These are phyloP conservation scores for Sinodicranocentrus sp. DNA, from an alignment of 2,888 invertebrate genomes.

Conservation along the genomic window DNA sequence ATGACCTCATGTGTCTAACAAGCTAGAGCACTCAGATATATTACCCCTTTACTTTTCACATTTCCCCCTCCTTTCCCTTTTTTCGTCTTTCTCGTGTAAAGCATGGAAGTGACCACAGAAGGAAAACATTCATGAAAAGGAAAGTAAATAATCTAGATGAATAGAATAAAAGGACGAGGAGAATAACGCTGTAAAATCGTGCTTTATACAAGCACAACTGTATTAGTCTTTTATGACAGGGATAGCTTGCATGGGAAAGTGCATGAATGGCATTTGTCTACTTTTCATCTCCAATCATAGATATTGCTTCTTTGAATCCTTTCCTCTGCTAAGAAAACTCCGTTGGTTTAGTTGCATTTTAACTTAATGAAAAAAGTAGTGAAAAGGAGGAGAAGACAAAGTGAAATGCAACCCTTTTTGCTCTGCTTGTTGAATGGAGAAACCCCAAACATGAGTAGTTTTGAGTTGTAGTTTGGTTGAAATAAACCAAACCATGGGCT, in stretches of 20 bases:
- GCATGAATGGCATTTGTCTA: background rate
- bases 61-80: background rate
- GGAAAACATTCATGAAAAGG: background rate
- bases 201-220: too few relatives aligned
- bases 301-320: background rate
- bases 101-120: slow-evolving; percentile 12
- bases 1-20: slow-evolving; percentile 8
- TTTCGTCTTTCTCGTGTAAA: background rate
- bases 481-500: background rate
- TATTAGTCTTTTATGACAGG: background rate
- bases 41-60: slow-evolving; percentile 8
- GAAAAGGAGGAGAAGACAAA: too few relatives aligned
- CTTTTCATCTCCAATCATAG: background rate
- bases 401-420: too few relatives aligned
- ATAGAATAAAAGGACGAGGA: slow-evolving; percentile 2
- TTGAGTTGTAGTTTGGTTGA: background rate
- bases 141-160: slow-evolving; percentile 15
- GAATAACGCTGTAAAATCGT: too few relatives aligned
- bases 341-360: too few relatives aligned
- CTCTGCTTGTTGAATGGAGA: too few relatives aligned
- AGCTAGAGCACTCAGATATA: slow-evolving; percentile 27
- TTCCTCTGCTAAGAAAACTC: too few relatives aligned
- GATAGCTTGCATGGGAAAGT: background rate
- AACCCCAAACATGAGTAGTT: background rate
- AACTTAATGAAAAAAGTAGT: too few relatives aligned